phyloP scores from a whole-genome alignment of 2,888 invertebrate genomes.

The Belgica antarctica region DNA sequence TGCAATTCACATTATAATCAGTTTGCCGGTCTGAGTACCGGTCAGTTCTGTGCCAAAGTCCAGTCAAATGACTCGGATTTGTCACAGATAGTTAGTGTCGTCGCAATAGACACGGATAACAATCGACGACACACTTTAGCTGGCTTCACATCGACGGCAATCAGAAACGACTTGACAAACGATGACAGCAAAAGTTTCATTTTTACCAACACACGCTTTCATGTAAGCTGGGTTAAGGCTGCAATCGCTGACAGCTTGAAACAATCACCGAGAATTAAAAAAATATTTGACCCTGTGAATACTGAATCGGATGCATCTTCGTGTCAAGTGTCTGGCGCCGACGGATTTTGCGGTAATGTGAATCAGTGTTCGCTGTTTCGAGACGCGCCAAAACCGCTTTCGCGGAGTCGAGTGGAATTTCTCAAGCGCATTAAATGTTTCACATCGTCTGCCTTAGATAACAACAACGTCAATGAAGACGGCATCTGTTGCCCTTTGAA shows the following conservation, averaged over 20 bases:
- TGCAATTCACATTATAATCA: constrained; percentile 21
- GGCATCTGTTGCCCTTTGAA: constrained; percentile 23
- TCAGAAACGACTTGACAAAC: not conserved
- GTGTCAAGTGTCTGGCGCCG: not conserved
- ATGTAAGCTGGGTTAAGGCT: constrained; percentile 25
- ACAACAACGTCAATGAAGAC: constrained; percentile 16
- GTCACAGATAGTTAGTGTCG: constrained; percentile 20
- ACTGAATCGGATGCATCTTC: not conserved
- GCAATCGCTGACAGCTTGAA: not conserved
- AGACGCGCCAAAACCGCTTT: constrained; percentile 23
- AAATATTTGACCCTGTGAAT: not conserved
- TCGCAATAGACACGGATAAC: not conserved
- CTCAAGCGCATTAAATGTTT: not conserved
- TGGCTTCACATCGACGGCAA: constrained; percentile 36
- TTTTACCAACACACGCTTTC: constrained; percentile 23
- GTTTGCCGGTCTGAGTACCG: constrained; percentile 15
- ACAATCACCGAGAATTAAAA: not conserved
- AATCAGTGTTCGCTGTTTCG: constrained; percentile 7
- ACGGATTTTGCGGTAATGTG: not conserved
- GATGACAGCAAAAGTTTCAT: constrained; percentile 31
- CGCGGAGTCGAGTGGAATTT: not conserved
- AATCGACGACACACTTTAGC: constrained; percentile 10
- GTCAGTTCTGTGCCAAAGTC: constrained; percentile 36
- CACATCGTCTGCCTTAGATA: not conserved
- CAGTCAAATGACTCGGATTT: constrained; percentile 14